Conservation (phyloP, 2,888 invertebrate genomes). For the Gymnosoma rotundatum region DNA sequence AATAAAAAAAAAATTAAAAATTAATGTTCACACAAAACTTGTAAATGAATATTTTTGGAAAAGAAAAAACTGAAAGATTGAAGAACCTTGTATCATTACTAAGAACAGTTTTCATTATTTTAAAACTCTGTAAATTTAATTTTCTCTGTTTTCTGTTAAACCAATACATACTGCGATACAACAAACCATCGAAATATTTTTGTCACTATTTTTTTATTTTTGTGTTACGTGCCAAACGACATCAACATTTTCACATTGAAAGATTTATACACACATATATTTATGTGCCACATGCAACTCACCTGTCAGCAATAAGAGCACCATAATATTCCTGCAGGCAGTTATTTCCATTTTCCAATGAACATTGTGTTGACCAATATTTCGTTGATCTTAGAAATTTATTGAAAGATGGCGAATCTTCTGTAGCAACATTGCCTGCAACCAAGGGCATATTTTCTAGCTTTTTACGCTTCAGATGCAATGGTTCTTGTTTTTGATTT, state of each 20-base stretch:
- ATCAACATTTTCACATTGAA: background rate
- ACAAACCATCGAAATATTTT: constrained; percentile 56
- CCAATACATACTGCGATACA: constrained; percentile 16
- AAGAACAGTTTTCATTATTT: constrained; percentile 21
- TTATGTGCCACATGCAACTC: constrained; percentile 68
- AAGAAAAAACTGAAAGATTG: no score
- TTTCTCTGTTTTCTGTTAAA: constrained; percentile 2
- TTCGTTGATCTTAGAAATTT: constrained; percentile 75
- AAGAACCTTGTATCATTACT: no score
- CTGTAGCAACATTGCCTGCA: constrained; percentile 12
- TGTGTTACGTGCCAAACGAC: constrained; percentile 9
- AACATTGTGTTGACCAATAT: constrained; percentile 76
- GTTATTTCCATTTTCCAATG: constrained; percentile 72
- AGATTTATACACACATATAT: background rate
- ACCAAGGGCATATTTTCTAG: constrained; percentile 43
- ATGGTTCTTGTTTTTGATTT: constrained; percentile 24
- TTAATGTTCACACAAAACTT: no score
- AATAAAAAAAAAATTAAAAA: no score
- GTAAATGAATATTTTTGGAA: no score
- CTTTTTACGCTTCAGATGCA: constrained; percentile 31
- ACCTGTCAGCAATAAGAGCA: constrained; percentile 76
- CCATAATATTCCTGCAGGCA: constrained; percentile 77
- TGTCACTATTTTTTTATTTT: constrained; percentile 11
- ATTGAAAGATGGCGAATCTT: constrained; percentile 67
- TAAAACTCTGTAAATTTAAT: background rate